Evolutionary conservation across 1,140 invertebrate genomes (phyloP).

Genomic region (Calephelis virginiensis): DNA sequence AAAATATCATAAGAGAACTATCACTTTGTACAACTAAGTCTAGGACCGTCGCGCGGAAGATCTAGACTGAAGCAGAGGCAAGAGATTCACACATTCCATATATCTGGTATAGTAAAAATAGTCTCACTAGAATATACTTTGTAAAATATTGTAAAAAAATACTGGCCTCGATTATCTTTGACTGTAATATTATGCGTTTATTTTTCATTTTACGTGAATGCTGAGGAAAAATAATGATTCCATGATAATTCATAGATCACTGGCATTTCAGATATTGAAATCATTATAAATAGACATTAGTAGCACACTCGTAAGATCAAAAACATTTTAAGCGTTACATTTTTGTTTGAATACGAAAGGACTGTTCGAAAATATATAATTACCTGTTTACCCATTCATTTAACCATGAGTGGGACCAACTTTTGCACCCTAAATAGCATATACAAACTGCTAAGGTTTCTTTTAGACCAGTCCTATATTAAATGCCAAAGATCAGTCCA

Average conservation of each 20-base stretch:
- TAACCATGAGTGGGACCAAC: too few species aligned
- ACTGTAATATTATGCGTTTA: slow-evolving; percentile 30
- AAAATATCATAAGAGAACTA: slow-evolving; percentile 77
- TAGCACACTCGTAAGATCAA: too few species aligned
- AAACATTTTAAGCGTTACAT: too few species aligned
- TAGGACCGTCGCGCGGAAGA: slow-evolving; percentile 65
- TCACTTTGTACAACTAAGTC: slow-evolving; percentile 72
- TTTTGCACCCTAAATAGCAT: too few species aligned
- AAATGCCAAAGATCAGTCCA: slow-evolving; percentile 23
- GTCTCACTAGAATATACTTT: slow-evolving; percentile 23
- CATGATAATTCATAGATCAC: too few species aligned
- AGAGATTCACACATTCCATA: slow-evolving; percentile 22
- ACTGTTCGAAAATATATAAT: too few species aligned
- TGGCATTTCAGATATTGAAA: too few species aligned
- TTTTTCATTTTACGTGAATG: background rate
- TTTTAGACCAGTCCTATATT: background rate
- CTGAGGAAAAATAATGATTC: background rate
- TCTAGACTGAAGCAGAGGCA: slow-evolving; percentile 40
- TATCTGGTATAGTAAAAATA: slow-evolving; percentile 20
- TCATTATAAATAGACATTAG: too few species aligned
- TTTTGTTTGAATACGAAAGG: too few species aligned
- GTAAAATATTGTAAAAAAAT: slow-evolving; percentile 41
- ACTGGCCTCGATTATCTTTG: slow-evolving; percentile 35
- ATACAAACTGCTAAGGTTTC: too few species aligned
- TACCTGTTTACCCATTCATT: too few species aligned